Percentiles rank a stretch among this genome's conserved stretches.
These are phyloP conservation scores for Bettongia penicillata DNA, from an alignment of 2,113 vertebrate species.

Conservation along the genomic window DNA sequence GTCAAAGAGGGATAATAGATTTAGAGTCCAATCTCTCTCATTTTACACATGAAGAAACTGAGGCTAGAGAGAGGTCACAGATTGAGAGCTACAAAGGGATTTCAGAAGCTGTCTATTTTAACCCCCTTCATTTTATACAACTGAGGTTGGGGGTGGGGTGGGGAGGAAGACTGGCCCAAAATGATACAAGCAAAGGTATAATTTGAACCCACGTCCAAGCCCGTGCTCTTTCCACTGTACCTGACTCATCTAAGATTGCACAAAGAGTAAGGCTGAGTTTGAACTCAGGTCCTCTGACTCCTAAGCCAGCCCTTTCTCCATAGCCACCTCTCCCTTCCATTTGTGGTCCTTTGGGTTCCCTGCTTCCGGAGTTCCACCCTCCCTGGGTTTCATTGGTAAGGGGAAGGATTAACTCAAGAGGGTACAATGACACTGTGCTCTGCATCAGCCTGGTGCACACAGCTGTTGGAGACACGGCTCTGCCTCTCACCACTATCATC, in stretches of 20 bases:
- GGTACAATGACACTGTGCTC: not conserved
- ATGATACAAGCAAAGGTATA: not conserved
- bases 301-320: not conserved
- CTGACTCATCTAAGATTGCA: not conserved
- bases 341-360: too few species aligned
- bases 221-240: not conserved
- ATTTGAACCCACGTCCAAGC: not conserved
- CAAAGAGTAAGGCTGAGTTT: not conserved
- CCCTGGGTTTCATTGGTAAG: not conserved
- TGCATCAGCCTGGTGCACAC: not conserved
- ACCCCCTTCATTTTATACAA: not conserved
- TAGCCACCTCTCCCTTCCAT: not conserved
- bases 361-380: not conserved
- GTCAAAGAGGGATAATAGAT: not conserved
- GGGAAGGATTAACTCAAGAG: not conserved
- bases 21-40: not conserved
- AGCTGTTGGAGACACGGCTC: slow-evolving; percentile 19
- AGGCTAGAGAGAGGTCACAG: not conserved
- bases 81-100: not conserved
- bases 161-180: not conserved
- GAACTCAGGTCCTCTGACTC: not conserved
- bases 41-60: not conserved
- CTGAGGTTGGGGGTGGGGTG: not conserved
- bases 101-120: not conserved
- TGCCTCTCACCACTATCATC: not conserved